Evolutionary conservation across 2,113 vertebrate species (phyloP).

Genomic region (Penelope pileata): DNA sequence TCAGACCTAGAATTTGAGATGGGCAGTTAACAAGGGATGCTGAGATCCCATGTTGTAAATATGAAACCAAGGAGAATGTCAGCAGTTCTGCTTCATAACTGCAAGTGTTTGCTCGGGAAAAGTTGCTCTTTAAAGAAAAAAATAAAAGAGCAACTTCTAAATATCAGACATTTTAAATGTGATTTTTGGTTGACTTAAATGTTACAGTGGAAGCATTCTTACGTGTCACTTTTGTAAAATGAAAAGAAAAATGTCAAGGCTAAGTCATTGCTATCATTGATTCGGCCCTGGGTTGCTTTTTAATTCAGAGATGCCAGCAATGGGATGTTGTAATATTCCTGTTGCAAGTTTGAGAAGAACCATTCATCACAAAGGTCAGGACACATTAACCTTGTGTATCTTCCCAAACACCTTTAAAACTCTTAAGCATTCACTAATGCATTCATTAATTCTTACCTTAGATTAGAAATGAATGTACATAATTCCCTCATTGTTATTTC

Average conservation of each 20-base stretch:
- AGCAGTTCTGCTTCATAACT: neutral
- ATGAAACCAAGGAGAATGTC: too few relatives aligned
- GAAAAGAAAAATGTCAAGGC: conserved; percentile 49
- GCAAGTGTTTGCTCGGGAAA: neutral
- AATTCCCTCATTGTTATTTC: neutral
- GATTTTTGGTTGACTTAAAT: conserved; percentile 43
- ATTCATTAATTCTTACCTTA: neutral
- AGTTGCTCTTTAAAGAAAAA: neutral
- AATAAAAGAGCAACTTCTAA: neutral
- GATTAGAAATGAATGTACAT: neutral
- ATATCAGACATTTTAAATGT: neutral
- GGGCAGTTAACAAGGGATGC: neutral
- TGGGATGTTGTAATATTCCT: neutral
- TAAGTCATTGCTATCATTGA: conserved; percentile 28
- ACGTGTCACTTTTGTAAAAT: conserved; percentile 20
- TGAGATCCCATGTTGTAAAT: neutral
- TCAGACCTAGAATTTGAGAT: neutral
- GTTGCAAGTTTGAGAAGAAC: neutral
- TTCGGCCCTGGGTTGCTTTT: conserved; percentile 4
- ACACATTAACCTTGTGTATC: neutral
- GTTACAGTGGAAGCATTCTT: conserved; percentile 10
- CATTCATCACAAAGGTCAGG: neutral
- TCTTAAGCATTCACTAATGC: neutral
- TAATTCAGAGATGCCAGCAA: neutral
- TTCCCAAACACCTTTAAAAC: neutral